These are phyloP conservation scores for Protosalanx chinensis DNA, from an alignment of 2,797 vertebrate species.

Conservation along the genomic window DNA sequence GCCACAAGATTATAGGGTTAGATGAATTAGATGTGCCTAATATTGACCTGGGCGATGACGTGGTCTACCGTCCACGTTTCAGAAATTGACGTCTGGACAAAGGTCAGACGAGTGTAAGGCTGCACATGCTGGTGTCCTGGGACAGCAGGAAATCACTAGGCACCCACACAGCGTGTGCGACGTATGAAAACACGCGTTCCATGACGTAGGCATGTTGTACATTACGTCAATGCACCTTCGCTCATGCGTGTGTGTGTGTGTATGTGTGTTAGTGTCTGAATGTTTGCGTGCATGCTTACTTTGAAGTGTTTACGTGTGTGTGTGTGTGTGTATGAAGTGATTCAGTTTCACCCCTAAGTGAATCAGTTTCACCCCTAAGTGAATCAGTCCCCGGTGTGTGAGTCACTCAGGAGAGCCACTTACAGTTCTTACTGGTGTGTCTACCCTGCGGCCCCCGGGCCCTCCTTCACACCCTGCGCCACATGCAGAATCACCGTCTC, in stretches of 20 bases:
- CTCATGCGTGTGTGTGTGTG: not conserved
- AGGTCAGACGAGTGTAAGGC: not conserved
- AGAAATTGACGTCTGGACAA: not conserved
- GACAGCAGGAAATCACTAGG: too few relatives aligned
- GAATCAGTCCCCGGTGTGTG: conserved; percentile 21
- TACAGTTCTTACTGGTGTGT: not conserved
- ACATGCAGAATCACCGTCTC: conserved; percentile 19
- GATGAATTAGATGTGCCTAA: not conserved
- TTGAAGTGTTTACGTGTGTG: conserved; percentile 2
- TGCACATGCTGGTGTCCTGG: too few relatives aligned
- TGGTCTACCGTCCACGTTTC: not conserved
- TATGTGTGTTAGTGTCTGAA: too few relatives aligned
- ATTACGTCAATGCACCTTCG: not conserved
- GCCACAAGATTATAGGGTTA: not conserved
- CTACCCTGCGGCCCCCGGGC: conserved; percentile 16
- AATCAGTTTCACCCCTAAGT: conserved; percentile 20
- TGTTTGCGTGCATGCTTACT: not conserved
- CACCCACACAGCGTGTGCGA: too few relatives aligned
- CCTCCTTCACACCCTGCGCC: conserved; percentile 13
- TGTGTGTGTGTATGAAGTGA: conserved; percentile 17
- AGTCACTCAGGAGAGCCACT: conserved; percentile 24
- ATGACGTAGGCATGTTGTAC: not conserved
- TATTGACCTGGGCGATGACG: not conserved
- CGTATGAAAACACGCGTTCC: not conserved
- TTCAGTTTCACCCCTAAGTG: conserved; percentile 18